Evolutionary conservation across 2,797 vertebrate species (phyloP).

Genomic region (Buceros bicornis): DNA sequence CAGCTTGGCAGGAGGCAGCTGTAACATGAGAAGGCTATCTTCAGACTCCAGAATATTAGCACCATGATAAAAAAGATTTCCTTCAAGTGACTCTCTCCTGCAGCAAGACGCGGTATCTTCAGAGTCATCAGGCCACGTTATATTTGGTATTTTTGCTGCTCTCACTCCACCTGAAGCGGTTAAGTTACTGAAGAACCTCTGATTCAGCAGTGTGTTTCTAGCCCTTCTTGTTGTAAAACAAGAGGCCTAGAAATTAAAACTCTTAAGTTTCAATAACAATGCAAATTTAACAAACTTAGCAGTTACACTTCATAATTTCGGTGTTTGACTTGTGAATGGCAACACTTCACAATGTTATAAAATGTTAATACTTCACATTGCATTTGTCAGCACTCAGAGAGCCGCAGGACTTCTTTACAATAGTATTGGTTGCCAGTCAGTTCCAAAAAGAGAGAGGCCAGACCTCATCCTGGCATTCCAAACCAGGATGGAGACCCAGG

Average conservation of each 20-base stretch:
- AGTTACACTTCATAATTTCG: neutral
- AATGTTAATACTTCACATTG: neutral
- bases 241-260: neutral
- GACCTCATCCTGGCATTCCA: neutral
- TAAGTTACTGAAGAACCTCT: neutral
- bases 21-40: neutral
- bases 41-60: neutral
- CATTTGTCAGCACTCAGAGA: neutral
- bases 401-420: neutral
- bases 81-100: neutral
- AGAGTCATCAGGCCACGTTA: neutral
- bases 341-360: neutral
- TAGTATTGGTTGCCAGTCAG: neutral
- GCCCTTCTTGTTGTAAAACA: neutral
- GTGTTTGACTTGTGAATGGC: neutral
- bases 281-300: neutral
- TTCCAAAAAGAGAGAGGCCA: neutral
- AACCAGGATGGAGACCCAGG: neutral
- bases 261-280: neutral
- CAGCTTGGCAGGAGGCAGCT: neutral
- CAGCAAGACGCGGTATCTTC: neutral
- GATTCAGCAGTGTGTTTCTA: neutral
- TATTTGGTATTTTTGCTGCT: neutral
- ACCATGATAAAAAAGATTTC: neutral
- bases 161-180: neutral